These are phyloP conservation scores for Piprites chloris DNA, from an alignment of 2,113 vertebrate genomes.

Conservation along the genomic window DNA sequence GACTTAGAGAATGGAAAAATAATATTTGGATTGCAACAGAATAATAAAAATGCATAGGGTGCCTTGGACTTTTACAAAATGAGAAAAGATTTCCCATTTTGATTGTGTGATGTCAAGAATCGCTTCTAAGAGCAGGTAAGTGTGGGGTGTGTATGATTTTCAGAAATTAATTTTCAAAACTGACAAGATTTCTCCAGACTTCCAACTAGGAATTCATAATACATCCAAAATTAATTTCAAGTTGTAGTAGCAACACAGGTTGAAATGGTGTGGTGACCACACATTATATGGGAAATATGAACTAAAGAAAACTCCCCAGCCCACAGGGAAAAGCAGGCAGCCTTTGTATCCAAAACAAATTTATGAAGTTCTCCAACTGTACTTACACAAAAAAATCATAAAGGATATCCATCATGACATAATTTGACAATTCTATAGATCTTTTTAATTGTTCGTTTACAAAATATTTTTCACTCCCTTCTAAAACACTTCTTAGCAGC, in stretches of 20 bases:
- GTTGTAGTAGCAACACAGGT: background rate
- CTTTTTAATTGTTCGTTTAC: background rate
- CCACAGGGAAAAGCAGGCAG: background rate
- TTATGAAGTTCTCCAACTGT: background rate
- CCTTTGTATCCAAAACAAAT: background rate
- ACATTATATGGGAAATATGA: background rate
- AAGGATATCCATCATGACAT: background rate
- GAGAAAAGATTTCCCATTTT: conserved; percentile 64
- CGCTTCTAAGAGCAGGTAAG: conserved; percentile 9
- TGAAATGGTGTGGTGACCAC: background rate
- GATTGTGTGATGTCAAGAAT: conserved; percentile 42
- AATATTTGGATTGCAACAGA: conserved; percentile 70
- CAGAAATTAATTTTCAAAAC: conserved; percentile 38
- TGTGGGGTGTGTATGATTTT: background rate
- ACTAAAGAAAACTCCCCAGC: background rate
- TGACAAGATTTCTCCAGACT: conserved; percentile 12
- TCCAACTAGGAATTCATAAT: background rate
- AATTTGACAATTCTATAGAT: background rate
- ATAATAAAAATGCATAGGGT: conserved; percentile 70
- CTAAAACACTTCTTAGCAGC: background rate
- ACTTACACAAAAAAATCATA: background rate
- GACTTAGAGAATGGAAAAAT: conserved; percentile 68
- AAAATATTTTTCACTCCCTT: background rate
- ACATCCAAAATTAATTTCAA: background rate
- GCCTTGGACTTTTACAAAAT: conserved; percentile 70